A percentile compares a stretch with the other conserved stretches of the same genome.
phyloP scores from a whole-genome alignment of 2,113 vertebrate species.

The Nycticryphes semicollaris region DNA sequence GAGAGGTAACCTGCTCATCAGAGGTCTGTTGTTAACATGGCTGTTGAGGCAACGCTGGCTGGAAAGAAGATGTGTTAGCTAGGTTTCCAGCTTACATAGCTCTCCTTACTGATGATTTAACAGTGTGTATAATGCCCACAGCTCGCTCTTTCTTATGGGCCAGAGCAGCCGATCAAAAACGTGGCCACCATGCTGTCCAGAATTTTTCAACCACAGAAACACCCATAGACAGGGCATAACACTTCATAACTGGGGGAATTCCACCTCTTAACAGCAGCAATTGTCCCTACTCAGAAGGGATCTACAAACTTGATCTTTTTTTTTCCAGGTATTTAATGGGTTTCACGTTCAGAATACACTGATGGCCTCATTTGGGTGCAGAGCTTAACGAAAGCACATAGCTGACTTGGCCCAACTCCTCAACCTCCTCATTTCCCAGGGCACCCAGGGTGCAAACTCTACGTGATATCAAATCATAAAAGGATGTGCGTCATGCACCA shows the following conservation, averaged over 20 bases:
- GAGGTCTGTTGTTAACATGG: not conserved
- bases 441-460: not conserved
- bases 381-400: not conserved
- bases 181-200: not conserved
- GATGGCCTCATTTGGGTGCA: not conserved
- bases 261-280: not conserved
- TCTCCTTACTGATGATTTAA: not conserved
- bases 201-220: not conserved
- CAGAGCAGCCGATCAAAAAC: not conserved
- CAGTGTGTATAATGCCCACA: not conserved
- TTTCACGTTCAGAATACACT: not conserved
- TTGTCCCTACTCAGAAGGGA: not conserved
- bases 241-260: not conserved
- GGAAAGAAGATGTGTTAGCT: not conserved
- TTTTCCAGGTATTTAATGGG: not conserved
- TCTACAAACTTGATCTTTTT: not conserved
- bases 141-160: not conserved
- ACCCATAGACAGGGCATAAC: not conserved
- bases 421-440: not conserved
- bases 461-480: not conserved
- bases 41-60: not conserved
- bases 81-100: not conserved
- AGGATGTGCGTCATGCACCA: not conserved
- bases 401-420: not conserved
- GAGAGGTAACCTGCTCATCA: not conserved